These are phyloP conservation scores for Parnassius orleans DNA, from an alignment of 2,888 invertebrate species.

Conservation along the genomic window DNA sequence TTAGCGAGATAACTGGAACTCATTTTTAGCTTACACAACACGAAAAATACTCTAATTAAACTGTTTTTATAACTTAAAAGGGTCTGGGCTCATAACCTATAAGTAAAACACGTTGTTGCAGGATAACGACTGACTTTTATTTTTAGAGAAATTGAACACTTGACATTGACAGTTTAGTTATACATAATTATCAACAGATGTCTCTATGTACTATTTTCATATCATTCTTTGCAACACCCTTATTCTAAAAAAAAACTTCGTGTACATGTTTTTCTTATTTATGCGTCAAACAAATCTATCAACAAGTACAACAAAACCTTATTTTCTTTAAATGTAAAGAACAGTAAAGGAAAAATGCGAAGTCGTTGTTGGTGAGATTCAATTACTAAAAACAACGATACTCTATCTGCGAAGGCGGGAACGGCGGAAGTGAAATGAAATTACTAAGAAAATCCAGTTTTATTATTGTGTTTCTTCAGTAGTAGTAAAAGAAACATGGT, in stretches of 20 bases:
- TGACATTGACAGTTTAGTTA: too few species aligned
- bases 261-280: too few species aligned
- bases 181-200: too few species aligned
- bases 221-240: too few species aligned
- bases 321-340: slow-evolving; percentile 5
- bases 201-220: too few species aligned
- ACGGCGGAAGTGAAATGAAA: slow-evolving; percentile 6
- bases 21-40: slow-evolving; percentile 17
- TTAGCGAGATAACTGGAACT: slow-evolving; percentile 20
- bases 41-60: background rate
- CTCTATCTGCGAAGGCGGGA: background rate
- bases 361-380: slow-evolving; percentile 12
- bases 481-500: background rate
- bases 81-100: slow-evolving; percentile 25
- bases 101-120: background rate
- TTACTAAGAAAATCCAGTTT: slow-evolving; percentile 1
- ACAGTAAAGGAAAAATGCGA: slow-evolving; percentile 2
- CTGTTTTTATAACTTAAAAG: slow-evolving; percentile 6
- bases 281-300: background rate
- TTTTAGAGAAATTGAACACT: too few species aligned
- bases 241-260: too few species aligned
- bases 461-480: slow-evolving; percentile 4
- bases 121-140: too few species aligned
- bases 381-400: slow-evolving; percentile 14
- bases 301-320: background rate